phyloP scores from a whole-genome alignment of 1,140 invertebrate genomes.

The Drosophila navojoa region DNA sequence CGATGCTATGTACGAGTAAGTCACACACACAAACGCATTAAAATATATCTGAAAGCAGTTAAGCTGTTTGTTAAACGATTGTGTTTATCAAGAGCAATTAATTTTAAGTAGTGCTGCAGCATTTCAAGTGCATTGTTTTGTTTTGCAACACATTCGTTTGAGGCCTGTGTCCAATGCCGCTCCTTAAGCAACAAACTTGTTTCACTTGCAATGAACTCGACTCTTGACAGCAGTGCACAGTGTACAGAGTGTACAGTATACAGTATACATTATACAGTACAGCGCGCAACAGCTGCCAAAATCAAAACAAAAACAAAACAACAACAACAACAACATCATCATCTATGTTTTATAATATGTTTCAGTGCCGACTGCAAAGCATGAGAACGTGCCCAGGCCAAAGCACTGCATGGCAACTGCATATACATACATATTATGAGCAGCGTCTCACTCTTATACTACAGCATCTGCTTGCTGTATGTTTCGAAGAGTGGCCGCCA shows the following conservation, averaged over 20 bases:
- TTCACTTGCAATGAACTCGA: conserved; percentile 66
- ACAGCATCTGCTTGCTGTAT: conserved; percentile 46
- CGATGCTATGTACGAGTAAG: conserved; percentile 83
- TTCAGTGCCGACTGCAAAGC: conserved; percentile 19
- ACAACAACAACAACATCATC: neutral
- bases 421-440: conserved; percentile 1
- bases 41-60: conserved; percentile 17
- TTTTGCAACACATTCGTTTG: conserved; percentile 33
- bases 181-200: conserved; percentile 57
- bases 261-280: conserved; percentile 9
- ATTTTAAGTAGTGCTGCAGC: conserved; percentile 45
- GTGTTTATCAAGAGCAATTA: conserved; percentile 50
- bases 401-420: conserved; percentile 46
- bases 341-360: conserved; percentile 42
- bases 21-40: conserved; percentile 38
- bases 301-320: neutral
- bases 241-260: neutral
- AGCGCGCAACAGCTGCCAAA: conserved; percentile 28
- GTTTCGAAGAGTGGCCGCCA: conserved; percentile 40
- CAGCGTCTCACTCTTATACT: conserved; percentile 36
- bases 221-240: conserved; percentile 13
- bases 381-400: conserved; percentile 25
- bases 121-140: conserved; percentile 66
- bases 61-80: conserved; percentile 49
- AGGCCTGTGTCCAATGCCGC: conserved; percentile 19